These are phyloP conservation scores for Muntiacus reevesi DNA, from an alignment of 2,113 vertebrate species.

Conservation along the genomic window DNA sequence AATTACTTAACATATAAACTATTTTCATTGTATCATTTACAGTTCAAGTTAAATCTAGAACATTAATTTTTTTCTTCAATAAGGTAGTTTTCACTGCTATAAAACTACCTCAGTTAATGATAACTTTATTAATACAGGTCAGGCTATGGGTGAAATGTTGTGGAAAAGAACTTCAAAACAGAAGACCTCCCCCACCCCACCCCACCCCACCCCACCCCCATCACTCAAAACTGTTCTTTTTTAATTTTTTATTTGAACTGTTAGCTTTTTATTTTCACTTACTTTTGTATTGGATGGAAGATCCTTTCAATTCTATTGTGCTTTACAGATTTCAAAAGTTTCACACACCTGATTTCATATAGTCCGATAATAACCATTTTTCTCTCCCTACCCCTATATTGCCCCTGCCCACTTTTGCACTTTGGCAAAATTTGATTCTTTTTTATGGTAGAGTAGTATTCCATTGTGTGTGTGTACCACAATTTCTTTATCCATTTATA, in stretches of 20 bases:
- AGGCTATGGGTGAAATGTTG: neutral
- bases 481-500: neutral
- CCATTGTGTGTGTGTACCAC: neutral
- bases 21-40: neutral
- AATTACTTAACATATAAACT: neutral
- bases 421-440: neutral
- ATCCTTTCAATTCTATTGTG: neutral
- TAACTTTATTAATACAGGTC: neutral
- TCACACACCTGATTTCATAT: neutral
- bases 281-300: neutral
- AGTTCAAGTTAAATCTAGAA: neutral
- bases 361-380: neutral
- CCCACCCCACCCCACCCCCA: neutral
- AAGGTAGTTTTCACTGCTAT: neutral
- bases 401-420: neutral
- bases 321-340: neutral
- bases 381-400: neutral
- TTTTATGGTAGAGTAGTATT: neutral
- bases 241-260: neutral
- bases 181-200: neutral
- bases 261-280: neutral
- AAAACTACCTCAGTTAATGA: neutral
- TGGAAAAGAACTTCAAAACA: neutral
- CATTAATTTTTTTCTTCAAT: neutral
- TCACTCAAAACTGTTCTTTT: neutral